Conservation (phyloP, 2,888 invertebrate species). For the Pachydiplax longipennis region DNA sequence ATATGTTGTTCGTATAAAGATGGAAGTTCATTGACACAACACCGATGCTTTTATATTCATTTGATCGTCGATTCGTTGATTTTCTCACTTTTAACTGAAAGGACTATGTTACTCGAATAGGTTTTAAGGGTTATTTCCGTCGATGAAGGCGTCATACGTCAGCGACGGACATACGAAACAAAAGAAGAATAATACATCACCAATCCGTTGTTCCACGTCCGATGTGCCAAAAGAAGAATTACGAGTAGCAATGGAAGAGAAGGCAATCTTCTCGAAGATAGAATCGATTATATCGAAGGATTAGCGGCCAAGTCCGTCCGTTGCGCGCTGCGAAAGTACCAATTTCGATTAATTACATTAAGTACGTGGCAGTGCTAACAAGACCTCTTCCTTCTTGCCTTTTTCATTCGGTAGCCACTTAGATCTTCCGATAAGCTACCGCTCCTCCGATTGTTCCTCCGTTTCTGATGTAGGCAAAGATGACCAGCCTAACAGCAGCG, state of each 20-base stretch:
- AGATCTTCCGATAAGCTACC: background rate
- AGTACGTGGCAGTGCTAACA: background rate
- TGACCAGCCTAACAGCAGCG: too few relatives aligned
- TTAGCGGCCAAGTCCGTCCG: background rate
- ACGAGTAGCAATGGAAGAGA: background rate
- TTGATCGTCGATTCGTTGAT: too few relatives aligned
- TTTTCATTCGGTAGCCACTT: background rate
- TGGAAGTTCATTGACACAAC: too few relatives aligned
- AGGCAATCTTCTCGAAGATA: background rate
- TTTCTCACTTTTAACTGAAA: too few relatives aligned
- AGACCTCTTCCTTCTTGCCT: background rate
- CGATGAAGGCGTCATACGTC: background rate
- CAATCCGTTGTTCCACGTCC: background rate
- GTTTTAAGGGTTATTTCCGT: background rate
- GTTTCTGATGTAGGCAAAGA: too few relatives aligned
- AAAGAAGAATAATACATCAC: background rate
- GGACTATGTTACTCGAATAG: too few relatives aligned
- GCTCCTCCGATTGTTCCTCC: background rate
- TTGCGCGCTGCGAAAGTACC: background rate
- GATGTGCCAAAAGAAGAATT: background rate
- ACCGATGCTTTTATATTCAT: too few relatives aligned
- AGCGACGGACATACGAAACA: background rate
- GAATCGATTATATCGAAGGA: background rate
- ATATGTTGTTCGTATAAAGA: too few relatives aligned
- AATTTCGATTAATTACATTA: constrained; percentile 1